Evolutionary conservation across 2,888 invertebrate genomes (phyloP).

Genomic region (Hypolimnas misippus): DNA sequence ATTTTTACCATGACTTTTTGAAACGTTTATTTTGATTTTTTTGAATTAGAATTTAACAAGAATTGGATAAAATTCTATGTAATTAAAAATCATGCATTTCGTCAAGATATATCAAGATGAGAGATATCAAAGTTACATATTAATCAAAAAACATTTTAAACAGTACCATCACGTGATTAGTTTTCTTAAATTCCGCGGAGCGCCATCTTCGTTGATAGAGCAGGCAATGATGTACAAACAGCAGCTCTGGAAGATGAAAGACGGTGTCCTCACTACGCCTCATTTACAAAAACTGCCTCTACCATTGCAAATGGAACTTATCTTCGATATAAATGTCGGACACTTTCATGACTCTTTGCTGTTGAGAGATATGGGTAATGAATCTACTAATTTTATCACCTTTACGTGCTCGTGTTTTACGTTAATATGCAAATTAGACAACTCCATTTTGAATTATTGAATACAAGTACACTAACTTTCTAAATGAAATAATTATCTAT

Average conservation of each 20-base stretch:
- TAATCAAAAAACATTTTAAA: neutral
- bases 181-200: conserved; percentile 62
- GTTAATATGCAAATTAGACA: no score
- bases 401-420: no score
- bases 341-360: conserved; percentile 70
- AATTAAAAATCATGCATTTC: no score
- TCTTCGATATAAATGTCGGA: conserved; percentile 75
- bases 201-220: conserved; percentile 56
- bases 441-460: no score
- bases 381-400: neutral
- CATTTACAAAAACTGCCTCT: conserved; percentile 65
- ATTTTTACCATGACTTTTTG: no score
- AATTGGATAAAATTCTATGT: no score
- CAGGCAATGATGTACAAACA: conserved; percentile 69
- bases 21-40: no score
- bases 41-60: no score
- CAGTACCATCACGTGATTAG: conserved; percentile 74
- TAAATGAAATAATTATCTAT: no score
- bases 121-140: no score
- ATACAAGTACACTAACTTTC: no score
- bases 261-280: conserved; percentile 62
- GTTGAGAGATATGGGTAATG: conserved; percentile 47
- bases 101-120: no score
- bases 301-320: conserved; percentile 74
- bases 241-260: conserved; percentile 72